Evolutionary conservation across 2,888 invertebrate species (phyloP), one percentile per base, ranked within the genome.

Genomic region (Lasioglossum lativentre): DNA sequence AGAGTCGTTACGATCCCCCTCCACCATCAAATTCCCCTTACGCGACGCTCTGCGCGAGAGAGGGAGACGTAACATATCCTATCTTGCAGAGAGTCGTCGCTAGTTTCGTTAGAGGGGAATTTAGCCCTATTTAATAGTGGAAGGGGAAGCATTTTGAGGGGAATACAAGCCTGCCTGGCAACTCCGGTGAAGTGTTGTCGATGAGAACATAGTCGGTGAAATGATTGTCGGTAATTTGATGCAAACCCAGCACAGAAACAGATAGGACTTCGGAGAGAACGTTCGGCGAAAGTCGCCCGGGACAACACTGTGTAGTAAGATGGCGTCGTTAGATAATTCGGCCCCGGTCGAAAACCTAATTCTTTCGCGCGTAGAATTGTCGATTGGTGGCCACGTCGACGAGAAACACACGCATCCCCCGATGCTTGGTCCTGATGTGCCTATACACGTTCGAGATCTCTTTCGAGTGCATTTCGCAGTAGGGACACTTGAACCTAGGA

Each of bases 401-500:
- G 23, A 82, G 79, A 40, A 82, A 82, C 0, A 89, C 87, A 2
- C 73, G 71, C 79, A 75, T 80, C 52, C 82, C 87, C 1, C 38
- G 40, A 84, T 91, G 92, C 30, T 88, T 78, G 10, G 38, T 77
- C 68, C 90, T 85, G 42, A 92, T 88, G 83, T 91, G 91, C 27
- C 87, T 88, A 23, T 91, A 88, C 34, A 92, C 86, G 77, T 92
- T 92, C 74, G 90, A 89, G 34, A 78, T 56, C 71, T 74, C 80
- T 84, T 81, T 88, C 16, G 78, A 83, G 23, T 27, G 82, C 88
- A 82, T 84, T 8, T 85, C 75, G 76, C 90, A 90, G 68, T 90
- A 89, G 8, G 87, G 90, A 75, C 92, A 93, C 72, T 90, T 87
- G 80, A 92, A 92, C 16, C 89, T 88, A 4, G 89, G 89, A 38